A percentile compares a stretch with the other conserved stretches of the same genome.
These are phyloP conservation scores for Colletes latitarsis DNA, from an alignment of 1,140 invertebrate species.

Conservation along the genomic window DNA sequence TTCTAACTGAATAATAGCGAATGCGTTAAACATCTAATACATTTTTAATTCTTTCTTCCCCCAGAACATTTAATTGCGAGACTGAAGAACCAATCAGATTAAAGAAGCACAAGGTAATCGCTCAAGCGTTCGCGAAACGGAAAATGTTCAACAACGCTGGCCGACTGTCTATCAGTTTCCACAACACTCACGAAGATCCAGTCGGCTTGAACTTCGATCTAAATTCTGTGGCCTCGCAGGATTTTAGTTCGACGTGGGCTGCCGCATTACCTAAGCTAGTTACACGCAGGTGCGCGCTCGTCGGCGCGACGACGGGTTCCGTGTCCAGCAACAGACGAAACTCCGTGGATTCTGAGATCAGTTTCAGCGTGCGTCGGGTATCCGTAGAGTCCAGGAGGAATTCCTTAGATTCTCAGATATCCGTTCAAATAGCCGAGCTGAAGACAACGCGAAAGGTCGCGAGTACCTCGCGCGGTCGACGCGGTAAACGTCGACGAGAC, in stretches of 20 bases:
- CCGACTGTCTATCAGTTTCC: constrained; percentile 92
- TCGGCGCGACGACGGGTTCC: constrained; percentile 82
- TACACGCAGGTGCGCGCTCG: constrained; percentile 89
- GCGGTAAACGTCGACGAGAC: constrained; percentile 68
- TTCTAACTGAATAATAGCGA: neutral
- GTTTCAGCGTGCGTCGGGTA: constrained; percentile 88
- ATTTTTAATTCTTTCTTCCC: constrained; percentile 32
- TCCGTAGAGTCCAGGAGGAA: constrained; percentile 91
- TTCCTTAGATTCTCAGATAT: constrained; percentile 92
- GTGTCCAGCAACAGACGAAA: constrained; percentile 84
- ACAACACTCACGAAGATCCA: constrained; percentile 93
- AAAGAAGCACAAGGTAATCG: constrained; percentile 95
- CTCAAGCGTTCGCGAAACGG: constrained; percentile 93
- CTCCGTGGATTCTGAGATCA: constrained; percentile 90
- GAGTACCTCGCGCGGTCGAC: constrained; percentile 71
- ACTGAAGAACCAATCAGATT: constrained; percentile 87
- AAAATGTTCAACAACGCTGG: constrained; percentile 91
- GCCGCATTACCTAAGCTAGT: constrained; percentile 93
- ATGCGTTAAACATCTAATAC: too few relatives aligned
- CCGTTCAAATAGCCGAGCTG: constrained; percentile 90
- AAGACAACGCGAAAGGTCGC: constrained; percentile 85
- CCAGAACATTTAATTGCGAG: constrained; percentile 82
- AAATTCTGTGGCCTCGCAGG: constrained; percentile 89
- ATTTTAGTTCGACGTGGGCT: constrained; percentile 92
- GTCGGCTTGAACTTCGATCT: constrained; percentile 93